Base-by-base conservation (phyloP, 2,797 vertebrate genomes). In the Microctenopoma steveboyesi region DNA sequence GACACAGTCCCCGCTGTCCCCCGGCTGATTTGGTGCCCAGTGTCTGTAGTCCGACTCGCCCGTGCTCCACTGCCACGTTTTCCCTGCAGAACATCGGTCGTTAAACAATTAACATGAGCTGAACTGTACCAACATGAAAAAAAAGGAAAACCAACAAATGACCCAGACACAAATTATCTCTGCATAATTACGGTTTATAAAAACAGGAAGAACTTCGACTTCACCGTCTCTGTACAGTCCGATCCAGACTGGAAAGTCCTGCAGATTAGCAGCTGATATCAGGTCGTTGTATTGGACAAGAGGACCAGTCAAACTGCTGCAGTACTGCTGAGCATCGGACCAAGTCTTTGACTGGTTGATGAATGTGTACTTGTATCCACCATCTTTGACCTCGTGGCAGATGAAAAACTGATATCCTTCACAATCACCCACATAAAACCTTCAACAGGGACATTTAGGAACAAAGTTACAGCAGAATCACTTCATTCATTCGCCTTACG, bases 231-330 rank as follows among this genome's bases (percentile, higher is more conserved):
- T 69, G 56, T 62, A 37, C 3, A 85, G 61, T 59, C 86, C 88
- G 27, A 4, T 84, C 88, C 86, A 89, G 71, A 79, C 62, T 0
- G 71, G 77, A 35, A 78, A 81, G 43, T 83, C 42, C 45, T 1
- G 5, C 0, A 0, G 0, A 0, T 0, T 0, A 3, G 49, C 1
- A 4, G 0, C 0, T 0, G 2, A 0, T 0, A 0, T 0, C 25
- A 76, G 0, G 0, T 0, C 0, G 1, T 0, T 0, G 1, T 0
- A 0, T 0, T 0, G 0, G 7, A 72, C 1, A 22, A 86, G 67
- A 4, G 66, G 4, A 0, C 0, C 0, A 0, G 18, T 3, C 0
- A 1, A 0, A 0, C 1, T 0, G 13, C 0, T 14, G 72, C 88
- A 89, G 72, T 68, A 60, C 0, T 18, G 0, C 27, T 0, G 2